Evolutionary conservation across 1,140 invertebrate species (phyloP), one percentile per base, ranked within the genome.

Genomic region (Drosophila rhopaloa): DNA sequence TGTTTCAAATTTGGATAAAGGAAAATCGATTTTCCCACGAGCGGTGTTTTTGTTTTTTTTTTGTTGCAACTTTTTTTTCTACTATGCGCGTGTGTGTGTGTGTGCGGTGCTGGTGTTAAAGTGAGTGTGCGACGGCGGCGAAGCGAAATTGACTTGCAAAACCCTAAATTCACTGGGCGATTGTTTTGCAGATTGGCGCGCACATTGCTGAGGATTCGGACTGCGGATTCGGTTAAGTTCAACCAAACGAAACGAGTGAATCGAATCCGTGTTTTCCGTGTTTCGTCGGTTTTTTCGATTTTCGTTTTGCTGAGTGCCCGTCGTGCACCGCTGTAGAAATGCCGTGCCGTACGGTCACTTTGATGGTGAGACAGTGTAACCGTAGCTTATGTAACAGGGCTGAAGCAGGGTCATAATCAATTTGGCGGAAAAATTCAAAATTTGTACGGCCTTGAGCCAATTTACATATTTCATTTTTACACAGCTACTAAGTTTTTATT

Each of bases 1-100:
- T 24, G 19, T 47, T 47, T 38, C 37, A 16, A 66, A 35, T 66
- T 65, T 48, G 29, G 37, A 37, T 61, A 40, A 32, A 32, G n/a
- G 67, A 56, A 67, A 68, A 56, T 71, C 63, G 68, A 71, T 72
- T 72, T 72, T 71, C 68, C 65, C 29, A 70, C 51, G 29, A 35
- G 14, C 59, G 43, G 14, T 43, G 40, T 37, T 70, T 54, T 32
- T 35, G 1, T 11, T 9, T 35, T 44, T 65, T 38, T 60, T 38
- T 67, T 51, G 44, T 54, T 66, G 61, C 65, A 37, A 38, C 50
- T 62, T 65, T 32, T 44, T 35, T 43, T 62, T 32, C 29, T 40
- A 44, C 61, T 66, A 29, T 40, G 48, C 66, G 27, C 16, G 61
- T 48, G 66, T 67, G 43, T 44, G 40, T 44, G 40, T 44, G 41